These are phyloP conservation scores for Muscicapa striata DNA, from an alignment of 2,797 vertebrate genomes.

Conservation along the genomic window DNA sequence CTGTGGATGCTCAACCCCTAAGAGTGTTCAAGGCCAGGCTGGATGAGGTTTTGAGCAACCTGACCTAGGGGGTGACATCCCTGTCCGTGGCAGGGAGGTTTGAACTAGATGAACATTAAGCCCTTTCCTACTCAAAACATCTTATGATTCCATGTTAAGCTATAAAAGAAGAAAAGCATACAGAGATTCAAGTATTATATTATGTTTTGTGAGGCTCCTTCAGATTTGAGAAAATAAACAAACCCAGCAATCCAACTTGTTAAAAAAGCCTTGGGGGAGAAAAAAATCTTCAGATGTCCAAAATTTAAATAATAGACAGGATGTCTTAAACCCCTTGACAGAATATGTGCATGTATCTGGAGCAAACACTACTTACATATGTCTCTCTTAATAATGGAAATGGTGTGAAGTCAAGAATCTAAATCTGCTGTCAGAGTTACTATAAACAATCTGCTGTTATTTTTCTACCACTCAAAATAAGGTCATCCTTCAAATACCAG, in stretches of 20 bases:
- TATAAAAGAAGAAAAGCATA: neutral
- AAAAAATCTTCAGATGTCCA: neutral
- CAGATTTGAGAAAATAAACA: neutral
- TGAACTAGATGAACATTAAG: neutral
- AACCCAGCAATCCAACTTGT: neutral
- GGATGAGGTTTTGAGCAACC: neutral
- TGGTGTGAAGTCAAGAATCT: conserved; percentile 27
- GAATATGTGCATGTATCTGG: neutral
- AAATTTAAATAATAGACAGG: neutral
- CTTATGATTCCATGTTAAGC: neutral
- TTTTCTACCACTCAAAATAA: conserved; percentile 25
- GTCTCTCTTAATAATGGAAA: conserved; percentile 17
- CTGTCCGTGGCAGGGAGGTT: neutral
- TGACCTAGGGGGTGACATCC: neutral
- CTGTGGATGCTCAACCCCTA: neutral
- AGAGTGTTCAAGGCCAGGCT: neutral
- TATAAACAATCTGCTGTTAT: conserved; percentile 51
- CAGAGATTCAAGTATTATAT: neutral
- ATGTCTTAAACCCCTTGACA: neutral
- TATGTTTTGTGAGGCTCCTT: neutral
- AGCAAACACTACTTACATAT: conserved; percentile 22
- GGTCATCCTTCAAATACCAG: neutral
- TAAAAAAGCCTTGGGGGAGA: neutral
- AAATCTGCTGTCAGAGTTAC: conserved; percentile 11
- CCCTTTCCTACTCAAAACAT: neutral